Base-by-base conservation (phyloP, 2,888 invertebrate species). In the Watsonalla binaria region DNA sequence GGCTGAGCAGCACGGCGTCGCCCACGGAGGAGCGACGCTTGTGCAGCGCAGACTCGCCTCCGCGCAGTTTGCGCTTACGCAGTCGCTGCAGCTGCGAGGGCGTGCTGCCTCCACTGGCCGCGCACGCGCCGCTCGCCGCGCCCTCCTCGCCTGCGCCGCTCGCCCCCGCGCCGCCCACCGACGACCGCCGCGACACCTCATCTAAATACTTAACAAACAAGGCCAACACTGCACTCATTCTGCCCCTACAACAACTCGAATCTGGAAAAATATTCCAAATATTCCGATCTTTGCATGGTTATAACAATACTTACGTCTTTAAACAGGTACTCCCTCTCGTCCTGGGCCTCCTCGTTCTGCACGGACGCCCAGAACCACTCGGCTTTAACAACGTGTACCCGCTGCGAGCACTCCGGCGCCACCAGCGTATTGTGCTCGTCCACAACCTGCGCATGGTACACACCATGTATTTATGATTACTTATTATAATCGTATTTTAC, bases 341-440 rank as follows among this genome's bases (percentile, higher is more conserved):
- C 96, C 59, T 97, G 97, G 72, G 96, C 96, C 63, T 96, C 96
- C 74, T 98, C 97, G 92, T 98, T 97, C 88, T 98, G 98, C 59
- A 99, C 97, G 50, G 98, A 98, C 45, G 96, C 97, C 99, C 99
- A 99, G 89, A 99, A 99, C 99, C 99, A 99, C 91, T 98, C 97
- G 6, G 96, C 96, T 85, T 96, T 97, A 53, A 97, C 95, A 61
- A 97, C 92, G 78, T 95, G 94, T 35, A 95, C 94, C 68, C 93
- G 93, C 59, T 93, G 86, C 58, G 94, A 93, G 54, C 94, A 93
- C 74, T 95, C 96, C 47, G 94, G 95, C 62, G 95, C 92, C 51
- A 93, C 91, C 70, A 93, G 92, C 42, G 94, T 93, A 65, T 92
- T 93, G 68, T 95, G 94, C 78, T 96, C 96, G 82, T 97, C 97